phyloP scores from a whole-genome alignment of 2,797 vertebrate species.

The Scarus forsteni region DNA sequence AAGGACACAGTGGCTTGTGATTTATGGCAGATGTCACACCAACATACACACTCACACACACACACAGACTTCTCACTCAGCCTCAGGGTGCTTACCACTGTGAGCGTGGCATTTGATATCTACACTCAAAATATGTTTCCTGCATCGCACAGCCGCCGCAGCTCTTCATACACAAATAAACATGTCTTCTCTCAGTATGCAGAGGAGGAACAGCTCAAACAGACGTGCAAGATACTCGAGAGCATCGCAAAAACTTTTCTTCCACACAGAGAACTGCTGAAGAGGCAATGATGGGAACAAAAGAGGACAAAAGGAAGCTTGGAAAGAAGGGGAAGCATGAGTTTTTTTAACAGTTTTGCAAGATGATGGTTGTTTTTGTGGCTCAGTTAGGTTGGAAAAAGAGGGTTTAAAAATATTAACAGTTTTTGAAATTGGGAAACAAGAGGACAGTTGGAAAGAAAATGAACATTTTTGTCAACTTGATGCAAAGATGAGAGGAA shows the following conservation, averaged over 20 bases:
- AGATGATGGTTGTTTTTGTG: constrained; percentile 4
- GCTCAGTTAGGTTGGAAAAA: neutral
- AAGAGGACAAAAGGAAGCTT: neutral
- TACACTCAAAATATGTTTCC: constrained; percentile 39
- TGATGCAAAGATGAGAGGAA: too few relatives aligned
- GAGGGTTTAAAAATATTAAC: too few relatives aligned
- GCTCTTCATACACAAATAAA: constrained; percentile 23
- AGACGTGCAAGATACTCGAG: constrained; percentile 2
- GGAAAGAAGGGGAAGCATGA: neutral
- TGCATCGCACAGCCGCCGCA: constrained; percentile 13
- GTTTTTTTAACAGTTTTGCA: constrained; percentile 1
- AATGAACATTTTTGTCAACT: too few relatives aligned
- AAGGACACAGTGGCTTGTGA: constrained; percentile 75
- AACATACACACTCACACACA: constrained; percentile 34
- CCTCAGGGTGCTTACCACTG: constrained; percentile 30
- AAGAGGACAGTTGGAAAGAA: too few relatives aligned
- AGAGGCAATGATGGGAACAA: constrained; percentile 2
- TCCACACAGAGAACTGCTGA: neutral
- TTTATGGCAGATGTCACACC: constrained; percentile 78
- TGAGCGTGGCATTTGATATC: constrained; percentile 40
- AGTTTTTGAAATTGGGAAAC: too few relatives aligned
- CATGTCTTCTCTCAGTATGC: constrained; percentile 13
- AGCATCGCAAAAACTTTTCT: neutral
- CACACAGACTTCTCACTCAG: constrained; percentile 34
- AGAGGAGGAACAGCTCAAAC: constrained; percentile 13